Evolutionary conservation across 2,797 vertebrate species (phyloP).

Genomic region (Xenentodon cancila): DNA sequence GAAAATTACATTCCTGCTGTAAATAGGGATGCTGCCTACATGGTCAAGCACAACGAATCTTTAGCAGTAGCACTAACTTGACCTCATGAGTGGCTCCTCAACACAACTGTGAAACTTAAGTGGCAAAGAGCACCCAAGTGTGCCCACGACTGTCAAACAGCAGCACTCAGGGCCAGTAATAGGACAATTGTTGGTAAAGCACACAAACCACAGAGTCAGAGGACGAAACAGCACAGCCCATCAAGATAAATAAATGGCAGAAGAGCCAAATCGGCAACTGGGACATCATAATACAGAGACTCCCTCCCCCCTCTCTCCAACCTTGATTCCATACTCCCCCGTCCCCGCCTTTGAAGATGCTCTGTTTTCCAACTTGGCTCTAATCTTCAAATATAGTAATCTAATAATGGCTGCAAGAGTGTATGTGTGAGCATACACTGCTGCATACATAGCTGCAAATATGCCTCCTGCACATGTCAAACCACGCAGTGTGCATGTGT

Average conservation of each 20-base stretch:
- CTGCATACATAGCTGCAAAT: conserved; percentile 25
- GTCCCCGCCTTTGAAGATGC: conserved; percentile 69
- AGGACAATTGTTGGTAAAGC: conserved; percentile 65
- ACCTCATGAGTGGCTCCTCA: conserved; percentile 21
- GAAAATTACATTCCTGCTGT: conserved; percentile 7
- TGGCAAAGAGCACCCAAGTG: conserved; percentile 39
- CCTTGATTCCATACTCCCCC: conserved; percentile 28
- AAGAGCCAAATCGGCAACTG: conserved; percentile 69
- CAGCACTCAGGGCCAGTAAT: conserved; percentile 63
- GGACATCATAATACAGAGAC: conserved; percentile 71
- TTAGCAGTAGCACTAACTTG: conserved; percentile 22
- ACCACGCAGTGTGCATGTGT: conserved; percentile 2
- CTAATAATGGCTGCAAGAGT: conserved; percentile 61
- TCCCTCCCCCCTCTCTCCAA: conserved; percentile 4
- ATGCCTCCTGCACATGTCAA: conserved; percentile 50
- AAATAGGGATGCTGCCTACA: neutral
- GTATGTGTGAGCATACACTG: conserved; percentile 29
- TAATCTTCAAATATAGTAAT: conserved; percentile 70
- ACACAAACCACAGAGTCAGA: conserved; percentile 49
- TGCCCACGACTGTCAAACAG: conserved; percentile 57
- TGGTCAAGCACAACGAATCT: conserved; percentile 6
- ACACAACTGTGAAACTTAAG: conserved; percentile 24
- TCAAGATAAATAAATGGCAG: conserved; percentile 76
- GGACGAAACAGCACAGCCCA: conserved; percentile 58
- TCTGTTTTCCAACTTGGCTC: conserved; percentile 68